Conservation (phyloP, 1,140 invertebrate species). For the Coenobita brevimanus region DNA sequence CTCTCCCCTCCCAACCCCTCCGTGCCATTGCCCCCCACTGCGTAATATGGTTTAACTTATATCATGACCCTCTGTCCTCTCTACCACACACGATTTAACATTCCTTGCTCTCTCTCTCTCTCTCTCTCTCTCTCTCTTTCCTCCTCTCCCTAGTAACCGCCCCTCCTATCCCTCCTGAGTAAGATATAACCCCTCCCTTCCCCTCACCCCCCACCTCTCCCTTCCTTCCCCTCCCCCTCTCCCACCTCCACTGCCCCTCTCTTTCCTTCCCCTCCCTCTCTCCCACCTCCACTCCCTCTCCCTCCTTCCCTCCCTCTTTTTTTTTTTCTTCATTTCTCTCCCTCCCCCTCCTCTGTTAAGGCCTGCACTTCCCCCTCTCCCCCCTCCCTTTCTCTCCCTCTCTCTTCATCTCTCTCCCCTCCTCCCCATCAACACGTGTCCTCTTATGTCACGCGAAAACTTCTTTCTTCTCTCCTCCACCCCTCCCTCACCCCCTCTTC, state of each 20-base stretch:
- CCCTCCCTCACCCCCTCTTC: no score
- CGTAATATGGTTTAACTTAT: neutral
- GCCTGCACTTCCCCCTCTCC: slow-evolving; percentile 3
- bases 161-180: no score
- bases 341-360: slow-evolving; percentile 1
- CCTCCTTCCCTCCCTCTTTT: neutral
- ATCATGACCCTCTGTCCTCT: neutral
- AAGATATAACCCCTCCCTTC: no score
- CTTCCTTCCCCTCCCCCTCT: no score
- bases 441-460: neutral
- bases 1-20: no score
- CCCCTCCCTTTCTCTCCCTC: slow-evolving; percentile 9
- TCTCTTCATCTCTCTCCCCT: slow-evolving; percentile 1
- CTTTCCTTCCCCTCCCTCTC: neutral
- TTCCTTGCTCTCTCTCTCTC: no score
- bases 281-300: neutral
- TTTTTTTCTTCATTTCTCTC: neutral
- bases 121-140: neutral
- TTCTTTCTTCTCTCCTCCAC: slow-evolving; percentile 7
- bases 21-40: no score
- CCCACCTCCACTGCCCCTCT: neutral
- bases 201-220: neutral
- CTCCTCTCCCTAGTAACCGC: neutral
- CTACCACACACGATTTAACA: neutral
- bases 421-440: neutral